Evolutionary conservation across 2,113 vertebrate genomes (phyloP).

Genomic region (Bubo scandiacus): DNA sequence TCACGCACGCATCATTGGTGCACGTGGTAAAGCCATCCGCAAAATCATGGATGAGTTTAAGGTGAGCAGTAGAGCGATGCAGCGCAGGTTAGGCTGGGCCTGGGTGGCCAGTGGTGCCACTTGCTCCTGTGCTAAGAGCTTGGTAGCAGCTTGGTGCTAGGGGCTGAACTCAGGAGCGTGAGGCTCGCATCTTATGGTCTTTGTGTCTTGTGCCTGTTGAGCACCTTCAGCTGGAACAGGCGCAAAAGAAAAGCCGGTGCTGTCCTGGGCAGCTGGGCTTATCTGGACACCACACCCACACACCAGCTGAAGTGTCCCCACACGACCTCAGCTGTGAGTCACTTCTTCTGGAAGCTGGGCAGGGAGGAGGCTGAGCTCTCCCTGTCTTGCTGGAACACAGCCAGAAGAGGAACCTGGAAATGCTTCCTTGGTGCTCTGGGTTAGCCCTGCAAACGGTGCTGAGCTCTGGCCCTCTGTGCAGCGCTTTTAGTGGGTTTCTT

Average conservation of each 20-base stretch:
- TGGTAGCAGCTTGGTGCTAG: not conserved
- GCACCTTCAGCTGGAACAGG: not conserved
- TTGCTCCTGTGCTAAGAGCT: not conserved
- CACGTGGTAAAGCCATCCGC: conserved; percentile 94
- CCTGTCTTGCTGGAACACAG: not conserved
- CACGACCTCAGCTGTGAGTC: not conserved
- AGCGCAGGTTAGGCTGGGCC: not conserved
- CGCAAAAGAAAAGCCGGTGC: not conserved
- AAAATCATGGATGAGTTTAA: conserved; percentile 99
- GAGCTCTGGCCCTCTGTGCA: not conserved
- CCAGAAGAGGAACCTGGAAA: not conserved
- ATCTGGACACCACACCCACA: not conserved
- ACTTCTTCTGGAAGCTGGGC: not conserved
- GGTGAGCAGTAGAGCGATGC: conserved; percentile 46
- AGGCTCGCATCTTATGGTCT: not conserved
- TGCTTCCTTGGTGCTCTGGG: not conserved
- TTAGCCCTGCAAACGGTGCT: not conserved
- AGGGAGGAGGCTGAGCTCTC: not conserved
- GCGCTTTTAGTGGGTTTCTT: not conserved
- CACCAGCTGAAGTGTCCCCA: not conserved
- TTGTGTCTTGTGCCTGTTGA: not conserved
- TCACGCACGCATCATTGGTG: conserved; percentile 95
- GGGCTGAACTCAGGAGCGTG: not conserved
- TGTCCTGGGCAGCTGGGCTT: not conserved
- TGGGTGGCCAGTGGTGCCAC: not conserved